Base-by-base conservation (phyloP, 2,113 vertebrate species). In the Neotragus moschatus region DNA sequence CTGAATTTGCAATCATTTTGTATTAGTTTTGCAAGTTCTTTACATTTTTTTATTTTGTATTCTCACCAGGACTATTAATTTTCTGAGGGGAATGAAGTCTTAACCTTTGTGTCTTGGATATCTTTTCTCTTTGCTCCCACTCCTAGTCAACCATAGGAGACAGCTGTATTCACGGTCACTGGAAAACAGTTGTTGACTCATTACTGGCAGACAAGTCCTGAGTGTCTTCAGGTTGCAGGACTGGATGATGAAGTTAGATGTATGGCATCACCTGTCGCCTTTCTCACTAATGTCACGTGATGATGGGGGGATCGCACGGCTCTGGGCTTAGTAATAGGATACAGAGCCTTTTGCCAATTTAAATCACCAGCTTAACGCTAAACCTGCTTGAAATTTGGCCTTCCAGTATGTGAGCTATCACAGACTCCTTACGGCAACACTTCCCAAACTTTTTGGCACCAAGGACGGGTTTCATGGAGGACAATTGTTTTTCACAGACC, bases 281-380 rank as follows among this genome's bases (percentile, higher is more conserved):
- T 90, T 90, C 90, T 88, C 51, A 33, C 73, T 88, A 30, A 55
- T 26, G 53, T 66, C 56, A 28, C 45, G 43, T 55, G 86, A 47
- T 19, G 70, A 58, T 17, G 28, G 15, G 28, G 26, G 16, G 51
- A 73, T 0, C 47, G 49, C 80, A 70, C 75, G 5, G 70, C 79
- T 90, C 91, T 88, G 51, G 84, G 88, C 97, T 97, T 91, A 97
- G 39, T 94, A 98, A 97, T 0, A 8, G 81, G 95, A 60, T 36
- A 80, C 56, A 88, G 94, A 94, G 95, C 15, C 94, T 97, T 97
- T 97, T 47, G 82, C 94, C 94, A 98, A 17, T 49, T 97, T 97
- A 96, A 97, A 93, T 98, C 93, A 97, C 26, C n/a, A 85, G 85
- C 30, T 97, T 96, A 96, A 96, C 92, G 95, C 95, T 94, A 95